Base-by-base conservation (phyloP, 2,888 invertebrate species). In the Acleris literana region DNA sequence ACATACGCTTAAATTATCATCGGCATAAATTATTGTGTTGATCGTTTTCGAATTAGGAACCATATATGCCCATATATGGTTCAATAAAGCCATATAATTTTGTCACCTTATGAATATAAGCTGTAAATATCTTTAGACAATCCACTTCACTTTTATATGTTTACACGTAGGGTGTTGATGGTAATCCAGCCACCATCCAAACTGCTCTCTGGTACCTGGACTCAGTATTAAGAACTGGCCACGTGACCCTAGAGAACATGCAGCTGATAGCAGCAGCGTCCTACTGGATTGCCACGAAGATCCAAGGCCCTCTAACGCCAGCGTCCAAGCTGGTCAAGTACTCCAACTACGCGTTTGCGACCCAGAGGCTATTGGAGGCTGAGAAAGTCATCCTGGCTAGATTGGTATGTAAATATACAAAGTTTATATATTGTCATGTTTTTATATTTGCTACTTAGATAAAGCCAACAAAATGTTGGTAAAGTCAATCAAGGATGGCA, bases 231-330 rank as follows among this genome's bases (percentile, higher is more conserved):
- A 72, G 78, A 5, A 70, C 69, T 0, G 72, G 71, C 0, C 51
- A 69, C 0, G 79, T 90, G 0, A 68, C 73, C 5, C 11, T 86
- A 0, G 76, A 82, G 1, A 81, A 82, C 46, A 70, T 91, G n/a
- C 91, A 90, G 74, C 68, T 88, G 4, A 71, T 86, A 0, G 83
- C 86, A 1, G 80, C 89, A 1, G 90, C 90, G 3, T 87, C 89
- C 64, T 88, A 80, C 71, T 92, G 91, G 92, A 84, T 91, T 56
- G 85, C 90, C 0, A 80, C 82, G 73, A 92, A 92, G 67, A 66
- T 85, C 2, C 77, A 85, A 16, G 89, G 87, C 0, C 76, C 81
- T 0, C 69, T 69, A 0, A n/a, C 73, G 0, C 51, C 77, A 0
- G 83, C 86, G 0, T 54, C 66, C 1, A 80, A 69, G 51, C 75